Conservation (phyloP, 1,140 invertebrate species). For the Brachionus paranguensis region DNA sequence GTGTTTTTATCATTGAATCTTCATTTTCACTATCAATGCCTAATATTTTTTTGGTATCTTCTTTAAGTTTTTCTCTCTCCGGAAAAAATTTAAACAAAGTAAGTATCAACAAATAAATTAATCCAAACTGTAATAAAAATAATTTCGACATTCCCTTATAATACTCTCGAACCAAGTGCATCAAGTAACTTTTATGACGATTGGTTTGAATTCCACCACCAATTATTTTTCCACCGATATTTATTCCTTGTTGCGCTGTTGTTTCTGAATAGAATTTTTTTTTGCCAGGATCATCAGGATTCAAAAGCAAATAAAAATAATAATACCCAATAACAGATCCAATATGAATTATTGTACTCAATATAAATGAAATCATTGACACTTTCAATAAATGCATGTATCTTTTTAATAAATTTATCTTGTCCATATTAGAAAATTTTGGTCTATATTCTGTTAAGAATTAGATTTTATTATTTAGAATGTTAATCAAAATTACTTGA, state of each 20-base stretch:
- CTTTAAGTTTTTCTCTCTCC: slow-evolving; percentile 34
- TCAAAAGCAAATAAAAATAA: not conserved
- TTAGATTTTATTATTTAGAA: not conserved
- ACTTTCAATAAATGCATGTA: slow-evolving; percentile 11
- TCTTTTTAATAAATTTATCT: slow-evolving; percentile 17
- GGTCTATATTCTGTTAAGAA: not conserved
- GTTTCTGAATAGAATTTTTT: slow-evolving; percentile 32
- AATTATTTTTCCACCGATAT: slow-evolving; percentile 21
- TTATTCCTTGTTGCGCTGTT: not conserved
- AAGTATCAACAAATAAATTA: slow-evolving; percentile 25
- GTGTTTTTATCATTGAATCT: not conserved
- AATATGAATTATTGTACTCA: slow-evolving; percentile 24
- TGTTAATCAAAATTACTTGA: not conserved
- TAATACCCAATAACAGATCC: slow-evolving; percentile 14
- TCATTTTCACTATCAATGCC: not conserved
- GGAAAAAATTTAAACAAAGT: slow-evolving; percentile 36
- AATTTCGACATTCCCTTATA: slow-evolving; percentile 8
- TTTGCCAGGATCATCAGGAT: slow-evolving; percentile 33
- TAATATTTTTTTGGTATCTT: slow-evolving; percentile 3
- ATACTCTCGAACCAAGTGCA: slow-evolving; percentile 31
- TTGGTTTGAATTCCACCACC: slow-evolving; percentile 37
- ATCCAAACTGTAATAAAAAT: slow-evolving; percentile 16
- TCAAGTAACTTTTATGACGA: slow-evolving; percentile 38
- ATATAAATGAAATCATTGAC: slow-evolving; percentile 26
- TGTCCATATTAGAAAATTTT: not conserved